A percentile compares a stretch with the other conserved stretches of the same genome.
Evolutionary conservation across 1,140 invertebrate genomes (phyloP).

Genomic region (Planococcus citri): DNA sequence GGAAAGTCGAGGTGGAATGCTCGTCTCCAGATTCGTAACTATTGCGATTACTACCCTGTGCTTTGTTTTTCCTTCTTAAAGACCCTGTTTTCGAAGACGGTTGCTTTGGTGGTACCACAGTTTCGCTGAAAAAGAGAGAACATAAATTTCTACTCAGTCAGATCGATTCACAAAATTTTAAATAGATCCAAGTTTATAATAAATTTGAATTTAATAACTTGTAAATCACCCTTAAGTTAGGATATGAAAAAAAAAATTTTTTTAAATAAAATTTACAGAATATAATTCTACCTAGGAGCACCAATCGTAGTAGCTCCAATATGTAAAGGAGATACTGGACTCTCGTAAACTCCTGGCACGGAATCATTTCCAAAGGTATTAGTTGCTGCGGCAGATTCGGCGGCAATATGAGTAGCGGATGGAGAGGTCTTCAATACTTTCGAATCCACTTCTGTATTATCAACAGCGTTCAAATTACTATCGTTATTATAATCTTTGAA

Average conservation of each 20-base stretch:
- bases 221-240: too few species aligned
- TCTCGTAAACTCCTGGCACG: constrained; percentile 25
- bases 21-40: constrained; percentile 70
- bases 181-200: too few species aligned
- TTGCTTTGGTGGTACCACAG: neutral
- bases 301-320: neutral
- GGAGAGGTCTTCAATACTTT: neutral
- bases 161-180: too few species aligned
- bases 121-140: neutral
- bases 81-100: constrained; percentile 35
- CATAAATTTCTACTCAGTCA: neutral
- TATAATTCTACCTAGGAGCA: neutral
- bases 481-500: neutral
- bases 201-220: too few species aligned
- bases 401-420: neutral
- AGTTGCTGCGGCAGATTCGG: neutral
- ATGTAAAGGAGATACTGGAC: constrained; percentile 27
- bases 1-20: neutral
- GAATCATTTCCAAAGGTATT: neutral
- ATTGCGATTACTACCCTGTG: constrained; percentile 46
- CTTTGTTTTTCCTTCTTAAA: constrained; percentile 57
- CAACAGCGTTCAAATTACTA: neutral
- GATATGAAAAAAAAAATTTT: too few species aligned
- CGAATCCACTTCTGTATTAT: neutral
- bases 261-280: neutral